These are phyloP conservation scores for Heloderma charlesbogerti DNA, from an alignment of 2,113 vertebrate genomes.

Conservation along the genomic window DNA sequence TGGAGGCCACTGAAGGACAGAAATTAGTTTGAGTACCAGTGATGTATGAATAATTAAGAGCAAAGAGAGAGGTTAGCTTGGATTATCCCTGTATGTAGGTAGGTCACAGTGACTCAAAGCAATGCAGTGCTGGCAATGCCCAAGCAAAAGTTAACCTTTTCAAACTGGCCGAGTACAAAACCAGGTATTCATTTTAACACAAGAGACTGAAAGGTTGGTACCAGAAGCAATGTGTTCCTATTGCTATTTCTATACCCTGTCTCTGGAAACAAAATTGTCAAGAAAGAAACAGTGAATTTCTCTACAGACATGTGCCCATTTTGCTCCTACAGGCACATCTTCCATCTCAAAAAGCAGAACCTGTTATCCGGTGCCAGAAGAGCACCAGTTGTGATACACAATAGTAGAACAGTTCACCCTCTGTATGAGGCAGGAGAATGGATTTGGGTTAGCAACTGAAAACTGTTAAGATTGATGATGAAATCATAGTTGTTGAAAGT, in stretches of 20 bases:
- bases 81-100: slow-evolving; percentile 68
- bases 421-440: background rate
- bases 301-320: background rate
- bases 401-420: background rate
- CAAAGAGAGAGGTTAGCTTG: slow-evolving; percentile 38
- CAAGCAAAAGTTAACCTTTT: slow-evolving; percentile 44
- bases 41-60: slow-evolving; percentile 41
- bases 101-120: slow-evolving; percentile 63
- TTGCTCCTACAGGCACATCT: background rate
- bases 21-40: slow-evolving; percentile 1
- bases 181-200: slow-evolving; percentile 14
- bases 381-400: background rate
- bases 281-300: slow-evolving; percentile 8
- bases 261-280: background rate
- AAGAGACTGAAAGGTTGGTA: background rate
- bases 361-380: background rate
- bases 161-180: background rate
- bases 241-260: background rate
- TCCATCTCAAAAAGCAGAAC: background rate
- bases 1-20: background rate
- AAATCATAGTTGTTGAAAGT: slow-evolving; percentile 14
- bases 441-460: slow-evolving; percentile 1
- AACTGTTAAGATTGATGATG: background rate
- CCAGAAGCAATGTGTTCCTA: background rate
- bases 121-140: slow-evolving; percentile 34